These are phyloP conservation scores for Branchipolynoe longqiensis DNA, from an alignment of 2,888 invertebrate species.

Conservation along the genomic window DNA sequence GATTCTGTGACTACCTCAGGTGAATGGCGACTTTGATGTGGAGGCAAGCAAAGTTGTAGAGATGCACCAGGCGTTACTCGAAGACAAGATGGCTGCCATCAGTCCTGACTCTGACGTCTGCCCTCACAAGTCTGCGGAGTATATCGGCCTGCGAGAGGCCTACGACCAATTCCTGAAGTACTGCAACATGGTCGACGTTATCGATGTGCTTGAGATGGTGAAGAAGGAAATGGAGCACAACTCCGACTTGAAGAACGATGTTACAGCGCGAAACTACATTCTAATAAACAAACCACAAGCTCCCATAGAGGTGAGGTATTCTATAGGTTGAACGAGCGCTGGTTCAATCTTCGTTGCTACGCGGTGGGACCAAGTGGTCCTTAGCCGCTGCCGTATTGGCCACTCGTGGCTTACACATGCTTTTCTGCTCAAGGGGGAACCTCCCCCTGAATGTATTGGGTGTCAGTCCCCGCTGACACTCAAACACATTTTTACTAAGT, in stretches of 20 bases:
- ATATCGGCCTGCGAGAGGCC: background rate
- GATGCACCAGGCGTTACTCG: slow-evolving; percentile 58
- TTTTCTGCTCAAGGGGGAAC: too few species aligned
- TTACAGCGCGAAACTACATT: slow-evolving; percentile 64
- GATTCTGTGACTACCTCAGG: too few species aligned
- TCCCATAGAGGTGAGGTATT: slow-evolving; percentile 69
- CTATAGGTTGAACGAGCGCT: background rate
- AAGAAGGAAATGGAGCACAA: slow-evolving; percentile 65
- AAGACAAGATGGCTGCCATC: slow-evolving; percentile 2
- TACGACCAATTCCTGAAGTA: slow-evolving; percentile 69
- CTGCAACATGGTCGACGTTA: slow-evolving; percentile 71
- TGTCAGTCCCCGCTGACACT: too few species aligned
- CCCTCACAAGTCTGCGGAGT: slow-evolving; percentile 57
- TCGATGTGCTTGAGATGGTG: slow-evolving; percentile 68
- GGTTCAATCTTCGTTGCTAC: background rate
- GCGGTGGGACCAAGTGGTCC: too few species aligned
- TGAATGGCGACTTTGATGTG: slow-evolving; percentile 72
- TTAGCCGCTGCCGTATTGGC: too few species aligned
- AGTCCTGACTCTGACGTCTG: background rate
- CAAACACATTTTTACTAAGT: too few species aligned
- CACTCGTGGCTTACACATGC: too few species aligned
- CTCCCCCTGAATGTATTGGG: too few species aligned
- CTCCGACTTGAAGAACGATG: slow-evolving; percentile 67
- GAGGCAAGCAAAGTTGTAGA: slow-evolving; percentile 72
- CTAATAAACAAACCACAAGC: slow-evolving; percentile 69